Evolutionary conservation across 2,113 vertebrate genomes (phyloP).

Genomic region (Rhinopomastus cyanomelas): DNA sequence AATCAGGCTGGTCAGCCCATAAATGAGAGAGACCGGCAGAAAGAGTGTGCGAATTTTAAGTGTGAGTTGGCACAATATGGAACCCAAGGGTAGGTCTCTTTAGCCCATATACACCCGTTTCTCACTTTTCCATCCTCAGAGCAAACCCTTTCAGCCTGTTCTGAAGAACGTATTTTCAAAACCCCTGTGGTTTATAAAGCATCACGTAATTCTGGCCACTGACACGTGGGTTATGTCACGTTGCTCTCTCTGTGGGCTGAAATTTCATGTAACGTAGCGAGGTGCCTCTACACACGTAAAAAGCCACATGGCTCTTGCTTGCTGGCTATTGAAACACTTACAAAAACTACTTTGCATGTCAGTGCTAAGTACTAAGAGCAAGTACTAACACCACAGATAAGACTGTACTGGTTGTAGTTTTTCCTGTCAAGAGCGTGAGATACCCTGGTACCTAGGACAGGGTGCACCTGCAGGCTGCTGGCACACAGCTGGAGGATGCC

Average conservation of each 20-base stretch:
- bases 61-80: too few relatives aligned
- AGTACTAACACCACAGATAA: not conserved
- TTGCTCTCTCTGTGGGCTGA: not conserved
- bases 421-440: not conserved
- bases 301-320: not conserved
- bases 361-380: too few relatives aligned
- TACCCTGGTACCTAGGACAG: not conserved
- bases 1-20: too few relatives aligned
- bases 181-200: not conserved
- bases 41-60: too few relatives aligned
- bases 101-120: not conserved
- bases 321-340: not conserved
- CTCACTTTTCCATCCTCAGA: not conserved
- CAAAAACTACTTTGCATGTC: not conserved
- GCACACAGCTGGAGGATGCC: not conserved
- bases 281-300: not conserved
- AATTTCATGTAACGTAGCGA: not conserved
- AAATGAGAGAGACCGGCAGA: too few relatives aligned
- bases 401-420: not conserved
- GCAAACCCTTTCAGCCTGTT: not conserved
- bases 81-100: too few relatives aligned
- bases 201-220: not conserved
- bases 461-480: not conserved
- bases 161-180: not conserved
- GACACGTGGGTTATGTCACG: not conserved